Percentiles rank a stretch among this genome's conserved stretches.
Evolutionary conservation across 2,797 vertebrate genomes (phyloP).

Genomic region (Echiichthys vipera): DNA sequence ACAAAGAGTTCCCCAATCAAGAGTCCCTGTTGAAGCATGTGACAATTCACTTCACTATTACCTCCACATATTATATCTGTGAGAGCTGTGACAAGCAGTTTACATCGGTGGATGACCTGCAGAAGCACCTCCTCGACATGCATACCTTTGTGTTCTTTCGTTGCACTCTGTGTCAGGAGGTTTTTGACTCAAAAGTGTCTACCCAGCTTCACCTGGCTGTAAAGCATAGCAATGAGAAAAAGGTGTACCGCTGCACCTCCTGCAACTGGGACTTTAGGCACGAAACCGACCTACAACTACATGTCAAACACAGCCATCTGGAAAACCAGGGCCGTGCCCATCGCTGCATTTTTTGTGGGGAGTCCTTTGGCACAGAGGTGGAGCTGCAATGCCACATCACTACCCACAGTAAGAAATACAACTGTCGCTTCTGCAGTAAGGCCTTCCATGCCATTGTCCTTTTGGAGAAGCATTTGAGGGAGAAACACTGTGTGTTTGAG

Average conservation of each 20-base stretch:
- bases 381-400: constrained; percentile 99
- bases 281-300: constrained; percentile 95
- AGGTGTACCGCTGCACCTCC: constrained; percentile 96
- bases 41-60: constrained; percentile 96
- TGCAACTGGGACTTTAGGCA: constrained; percentile 99
- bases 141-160: constrained; percentile 98
- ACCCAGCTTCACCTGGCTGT: constrained; percentile 98
- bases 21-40: constrained; percentile 97
- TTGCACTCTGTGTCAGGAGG: constrained; percentile 98
- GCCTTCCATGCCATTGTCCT: constrained; percentile 96
- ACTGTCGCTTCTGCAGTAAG: constrained; percentile 99
- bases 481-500: constrained; percentile 98
- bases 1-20: constrained; percentile 98
- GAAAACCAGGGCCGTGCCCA: constrained; percentile 96
- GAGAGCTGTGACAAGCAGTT: constrained; percentile 99
- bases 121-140: constrained; percentile 98
- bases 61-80: constrained; percentile 97
- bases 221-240: constrained; percentile 98
- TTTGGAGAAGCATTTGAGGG: constrained; percentile 95
- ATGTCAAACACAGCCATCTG: constrained; percentile 97
- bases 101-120: constrained; percentile 96
- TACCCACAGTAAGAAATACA: constrained; percentile 98
- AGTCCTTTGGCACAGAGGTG: constrained; percentile 97
- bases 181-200: constrained; percentile 98
- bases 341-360: constrained; percentile 97